Percentiles rank a stretch among this genome's conserved stretches.
phyloP scores from a whole-genome alignment of 2,888 invertebrate genomes.

The Heteromyza rotundicornis region DNA sequence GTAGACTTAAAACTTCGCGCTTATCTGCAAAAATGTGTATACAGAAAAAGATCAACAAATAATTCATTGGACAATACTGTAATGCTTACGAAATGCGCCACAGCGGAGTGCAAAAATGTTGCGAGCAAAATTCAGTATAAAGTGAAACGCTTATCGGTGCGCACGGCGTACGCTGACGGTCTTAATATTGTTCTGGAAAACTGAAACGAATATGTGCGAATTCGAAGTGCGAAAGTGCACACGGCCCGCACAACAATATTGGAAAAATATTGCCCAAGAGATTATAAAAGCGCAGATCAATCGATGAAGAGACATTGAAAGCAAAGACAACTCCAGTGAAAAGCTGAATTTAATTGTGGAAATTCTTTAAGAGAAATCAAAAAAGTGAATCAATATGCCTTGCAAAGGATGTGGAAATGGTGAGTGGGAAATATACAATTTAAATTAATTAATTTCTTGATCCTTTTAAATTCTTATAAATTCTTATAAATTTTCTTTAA shows the following conservation, averaged over 20 bases:
- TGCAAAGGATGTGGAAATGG: conserved; percentile 31
- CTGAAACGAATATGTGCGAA: too few relatives aligned
- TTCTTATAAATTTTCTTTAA: not conserved
- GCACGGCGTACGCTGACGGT: too few relatives aligned
- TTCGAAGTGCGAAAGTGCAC: conserved; percentile 3
- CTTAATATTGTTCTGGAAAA: too few relatives aligned
- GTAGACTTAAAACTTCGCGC: not conserved
- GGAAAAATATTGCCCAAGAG: too few relatives aligned
- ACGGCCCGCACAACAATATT: conserved; percentile 5
- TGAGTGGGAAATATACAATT: conserved; percentile 3
- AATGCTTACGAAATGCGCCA: not conserved
- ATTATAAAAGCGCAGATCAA: not conserved
- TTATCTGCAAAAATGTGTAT: not conserved
- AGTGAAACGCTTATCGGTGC: not conserved
- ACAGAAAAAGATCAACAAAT: not conserved
- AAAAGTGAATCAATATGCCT: conserved; percentile 24
- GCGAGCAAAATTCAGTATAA: not conserved
- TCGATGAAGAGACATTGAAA: not conserved
- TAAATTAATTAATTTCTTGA: too few relatives aligned
- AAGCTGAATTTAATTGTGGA: too few relatives aligned
- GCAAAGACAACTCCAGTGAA: not conserved
- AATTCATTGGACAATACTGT: not conserved
- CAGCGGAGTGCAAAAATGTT: not conserved
- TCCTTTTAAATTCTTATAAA: not conserved
- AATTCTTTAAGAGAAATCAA: not conserved